Percentiles rank a stretch among this genome's conserved stretches.
phyloP scores from a whole-genome alignment of 1,140 invertebrate species.

The Ceratoteleas bidentatus region DNA sequence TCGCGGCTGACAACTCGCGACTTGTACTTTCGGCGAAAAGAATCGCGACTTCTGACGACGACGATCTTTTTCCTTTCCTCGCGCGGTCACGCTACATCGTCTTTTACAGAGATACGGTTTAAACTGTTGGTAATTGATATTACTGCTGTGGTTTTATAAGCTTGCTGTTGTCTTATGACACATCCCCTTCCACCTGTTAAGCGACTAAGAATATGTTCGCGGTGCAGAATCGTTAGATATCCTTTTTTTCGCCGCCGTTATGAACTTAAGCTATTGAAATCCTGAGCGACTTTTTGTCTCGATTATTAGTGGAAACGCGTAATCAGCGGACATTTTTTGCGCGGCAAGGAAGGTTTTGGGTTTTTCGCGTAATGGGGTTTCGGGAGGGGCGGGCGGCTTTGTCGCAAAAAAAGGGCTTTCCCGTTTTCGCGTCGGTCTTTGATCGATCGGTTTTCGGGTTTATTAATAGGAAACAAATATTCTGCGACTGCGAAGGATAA shows the following conservation, averaged over 20 bases:
- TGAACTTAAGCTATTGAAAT: conserved; percentile 33
- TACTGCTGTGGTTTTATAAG: conserved; percentile 63
- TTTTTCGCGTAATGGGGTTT: no score
- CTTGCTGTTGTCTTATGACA: conserved; percentile 57
- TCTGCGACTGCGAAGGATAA: no score
- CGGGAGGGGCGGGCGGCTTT: no score
- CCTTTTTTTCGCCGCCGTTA: conserved; percentile 38
- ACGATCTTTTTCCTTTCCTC: no score
- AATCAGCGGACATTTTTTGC: no score
- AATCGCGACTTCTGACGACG: conserved; percentile 19
- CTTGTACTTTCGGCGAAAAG: no score
- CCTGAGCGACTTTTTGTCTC: conserved; percentile 28
- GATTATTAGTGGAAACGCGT: conserved; percentile 16
- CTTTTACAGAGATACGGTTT: conserved; percentile 59
- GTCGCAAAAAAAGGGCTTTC: no score
- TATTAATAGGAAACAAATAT: no score
- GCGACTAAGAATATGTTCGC: conserved; percentile 48
- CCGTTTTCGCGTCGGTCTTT: no score
- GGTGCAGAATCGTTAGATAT: conserved; percentile 48
- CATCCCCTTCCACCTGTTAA: conserved; percentile 59
- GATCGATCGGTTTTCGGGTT: no score
- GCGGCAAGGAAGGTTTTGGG: no score
- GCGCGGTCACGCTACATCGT: conserved; percentile 60
- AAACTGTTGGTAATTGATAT: conserved; percentile 64
- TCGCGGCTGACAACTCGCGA: no score